phyloP scores from a whole-genome alignment of 2,888 invertebrate species.

The Pharmacophagus antenor region DNA sequence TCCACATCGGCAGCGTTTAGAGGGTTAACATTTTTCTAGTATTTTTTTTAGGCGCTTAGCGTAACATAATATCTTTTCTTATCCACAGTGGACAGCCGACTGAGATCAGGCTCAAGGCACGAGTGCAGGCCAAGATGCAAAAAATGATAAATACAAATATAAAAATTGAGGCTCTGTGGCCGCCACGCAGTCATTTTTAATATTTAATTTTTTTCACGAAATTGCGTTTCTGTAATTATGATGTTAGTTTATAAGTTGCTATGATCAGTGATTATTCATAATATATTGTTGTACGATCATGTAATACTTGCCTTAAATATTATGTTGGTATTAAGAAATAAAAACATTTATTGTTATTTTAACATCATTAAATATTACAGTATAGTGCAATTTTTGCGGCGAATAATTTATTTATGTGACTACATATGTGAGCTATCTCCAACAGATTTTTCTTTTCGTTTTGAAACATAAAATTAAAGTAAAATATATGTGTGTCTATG shows the following conservation, averaged over 20 bases:
- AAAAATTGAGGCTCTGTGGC: constrained; percentile 48
- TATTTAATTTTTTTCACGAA: background rate
- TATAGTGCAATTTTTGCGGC: background rate
- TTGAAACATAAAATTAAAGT: background rate
- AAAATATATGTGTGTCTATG: no score
- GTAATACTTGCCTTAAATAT: constrained; percentile 7
- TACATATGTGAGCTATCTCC: background rate
- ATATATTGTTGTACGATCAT: constrained; percentile 3
- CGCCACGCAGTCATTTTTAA: background rate
- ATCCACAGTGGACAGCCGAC: constrained; percentile 61
- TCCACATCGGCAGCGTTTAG: no score
- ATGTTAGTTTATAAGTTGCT: constrained; percentile 12
- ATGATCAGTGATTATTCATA: constrained; percentile 1
- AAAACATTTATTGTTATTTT: background rate
- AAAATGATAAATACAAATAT: constrained; percentile 54
- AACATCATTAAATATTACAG: background rate
- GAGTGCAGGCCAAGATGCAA: constrained; percentile 34
- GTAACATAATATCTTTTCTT: background rate
- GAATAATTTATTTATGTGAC: background rate
- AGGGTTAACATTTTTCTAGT: background rate
- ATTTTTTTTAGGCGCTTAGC: background rate
- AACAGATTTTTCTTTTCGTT: background rate
- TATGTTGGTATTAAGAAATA: constrained; percentile 2
- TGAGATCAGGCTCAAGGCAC: constrained; percentile 54
- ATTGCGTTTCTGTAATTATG: background rate